A percentile compares a stretch with the other conserved stretches of the same genome.
Evolutionary conservation across 2,797 vertebrate genomes (phyloP).

Genomic region (Buceros bicornis): DNA sequence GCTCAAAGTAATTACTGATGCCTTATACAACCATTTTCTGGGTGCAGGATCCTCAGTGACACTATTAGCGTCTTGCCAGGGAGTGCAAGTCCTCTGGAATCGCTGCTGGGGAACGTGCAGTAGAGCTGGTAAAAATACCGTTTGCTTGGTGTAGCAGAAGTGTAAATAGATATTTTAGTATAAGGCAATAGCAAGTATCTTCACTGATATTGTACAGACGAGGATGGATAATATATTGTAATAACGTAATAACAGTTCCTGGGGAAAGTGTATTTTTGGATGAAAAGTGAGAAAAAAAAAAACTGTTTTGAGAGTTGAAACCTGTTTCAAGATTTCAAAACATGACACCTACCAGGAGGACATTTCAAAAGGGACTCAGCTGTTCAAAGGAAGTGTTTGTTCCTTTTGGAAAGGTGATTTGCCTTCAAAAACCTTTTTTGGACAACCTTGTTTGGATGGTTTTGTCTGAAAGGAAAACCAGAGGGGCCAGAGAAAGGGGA

Average conservation of each 20-base stretch:
- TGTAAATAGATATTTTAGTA: constrained; percentile 24
- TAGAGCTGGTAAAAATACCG: neutral
- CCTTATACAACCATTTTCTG: constrained; percentile 6
- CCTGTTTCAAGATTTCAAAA: neutral
- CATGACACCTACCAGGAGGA: neutral
- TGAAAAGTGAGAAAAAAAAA: constrained; percentile 1
- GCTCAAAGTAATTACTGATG: constrained; percentile 35
- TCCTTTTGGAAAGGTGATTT: neutral
- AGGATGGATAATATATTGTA: neutral
- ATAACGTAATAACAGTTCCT: neutral
- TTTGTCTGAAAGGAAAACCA: neutral
- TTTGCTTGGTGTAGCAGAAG: neutral
- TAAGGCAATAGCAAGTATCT: neutral
- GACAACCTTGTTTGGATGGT: neutral
- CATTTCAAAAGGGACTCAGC: neutral
- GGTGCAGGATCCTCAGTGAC: neutral
- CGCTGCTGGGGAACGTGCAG: neutral
- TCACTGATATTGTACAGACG: neutral
- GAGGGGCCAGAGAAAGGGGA: neutral
- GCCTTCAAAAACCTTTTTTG: neutral
- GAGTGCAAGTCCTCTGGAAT: neutral
- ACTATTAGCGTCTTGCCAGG: neutral
- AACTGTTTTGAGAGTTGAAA: neutral
- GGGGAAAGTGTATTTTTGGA: constrained; percentile 19
- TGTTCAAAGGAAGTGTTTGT: neutral